Conservation (phyloP, 2,797 vertebrate species). For the Coracias cyanogaster region DNA sequence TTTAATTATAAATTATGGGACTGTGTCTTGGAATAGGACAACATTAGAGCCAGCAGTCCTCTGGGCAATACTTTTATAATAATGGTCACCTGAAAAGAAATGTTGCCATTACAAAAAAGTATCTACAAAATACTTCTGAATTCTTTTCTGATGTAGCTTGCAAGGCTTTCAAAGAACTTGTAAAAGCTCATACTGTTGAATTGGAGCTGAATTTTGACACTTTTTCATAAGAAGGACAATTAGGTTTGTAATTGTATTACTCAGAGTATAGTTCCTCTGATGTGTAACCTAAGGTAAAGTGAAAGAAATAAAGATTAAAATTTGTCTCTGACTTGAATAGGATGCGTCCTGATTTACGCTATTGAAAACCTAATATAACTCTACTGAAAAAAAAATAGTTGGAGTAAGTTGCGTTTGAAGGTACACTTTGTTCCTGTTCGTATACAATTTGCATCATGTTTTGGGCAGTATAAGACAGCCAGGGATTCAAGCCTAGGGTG, state of each 20-base stretch:
- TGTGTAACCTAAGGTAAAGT: background rate
- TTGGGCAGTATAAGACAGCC: background rate
- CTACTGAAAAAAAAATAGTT: background rate
- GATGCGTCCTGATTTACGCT: background rate
- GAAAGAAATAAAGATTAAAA: background rate
- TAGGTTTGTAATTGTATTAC: background rate
- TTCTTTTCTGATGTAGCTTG: background rate
- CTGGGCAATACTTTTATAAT: background rate
- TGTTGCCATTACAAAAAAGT: background rate
- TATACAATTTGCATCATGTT: background rate
- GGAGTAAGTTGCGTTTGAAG: background rate
- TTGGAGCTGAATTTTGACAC: background rate
- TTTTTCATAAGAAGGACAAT: background rate
- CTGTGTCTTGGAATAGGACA: background rate
- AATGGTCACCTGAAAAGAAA: background rate
- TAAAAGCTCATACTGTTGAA: background rate
- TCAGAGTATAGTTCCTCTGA: background rate
- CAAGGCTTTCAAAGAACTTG: background rate
- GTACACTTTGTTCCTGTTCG: background rate
- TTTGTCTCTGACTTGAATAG: background rate
- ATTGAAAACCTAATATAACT: background rate
- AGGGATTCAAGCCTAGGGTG: background rate
- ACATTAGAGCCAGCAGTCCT: background rate
- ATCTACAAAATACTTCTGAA: background rate
- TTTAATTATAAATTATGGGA: constrained; percentile 6